Conservation (phyloP, 2,888 invertebrate species). For the Caenorhabditis plicata region DNA sequence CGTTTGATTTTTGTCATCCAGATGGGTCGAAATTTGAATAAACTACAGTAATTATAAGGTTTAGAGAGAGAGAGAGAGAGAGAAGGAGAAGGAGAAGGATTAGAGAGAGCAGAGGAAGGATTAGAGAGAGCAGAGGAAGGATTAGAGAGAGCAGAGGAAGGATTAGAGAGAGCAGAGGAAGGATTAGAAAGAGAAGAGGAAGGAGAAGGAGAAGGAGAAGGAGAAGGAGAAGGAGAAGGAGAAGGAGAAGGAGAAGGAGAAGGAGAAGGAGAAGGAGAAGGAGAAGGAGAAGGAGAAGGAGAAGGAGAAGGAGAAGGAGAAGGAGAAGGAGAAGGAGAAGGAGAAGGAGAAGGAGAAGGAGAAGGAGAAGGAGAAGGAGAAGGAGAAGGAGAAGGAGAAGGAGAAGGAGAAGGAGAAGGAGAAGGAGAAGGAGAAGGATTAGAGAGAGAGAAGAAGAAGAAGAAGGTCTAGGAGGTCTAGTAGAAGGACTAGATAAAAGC, state of each 20-base stretch:
- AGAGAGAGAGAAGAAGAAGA: not conserved
- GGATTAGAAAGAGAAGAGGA: no score
- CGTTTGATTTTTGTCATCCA: slow-evolving; percentile 1
- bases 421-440: not conserved
- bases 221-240: not conserved
- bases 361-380: not conserved
- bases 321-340: slow-evolving; percentile 3
- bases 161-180: no score
- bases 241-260: not conserved
- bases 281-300: not conserved
- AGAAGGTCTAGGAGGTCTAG: not conserved
- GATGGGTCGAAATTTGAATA: not conserved
- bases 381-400: not conserved
- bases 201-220: slow-evolving; percentile 1
- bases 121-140: no score
- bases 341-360: not conserved
- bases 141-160: no score
- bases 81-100: not conserved
- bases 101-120: no score
- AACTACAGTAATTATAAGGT: not conserved
- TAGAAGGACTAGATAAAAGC: not conserved
- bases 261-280: not conserved
- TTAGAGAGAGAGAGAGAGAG: slow-evolving; percentile 1
- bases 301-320: not conserved
- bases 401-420: not conserved